Base-by-base conservation (phyloP, 1,140 invertebrate species). In the Aradophagus sp. region DNA sequence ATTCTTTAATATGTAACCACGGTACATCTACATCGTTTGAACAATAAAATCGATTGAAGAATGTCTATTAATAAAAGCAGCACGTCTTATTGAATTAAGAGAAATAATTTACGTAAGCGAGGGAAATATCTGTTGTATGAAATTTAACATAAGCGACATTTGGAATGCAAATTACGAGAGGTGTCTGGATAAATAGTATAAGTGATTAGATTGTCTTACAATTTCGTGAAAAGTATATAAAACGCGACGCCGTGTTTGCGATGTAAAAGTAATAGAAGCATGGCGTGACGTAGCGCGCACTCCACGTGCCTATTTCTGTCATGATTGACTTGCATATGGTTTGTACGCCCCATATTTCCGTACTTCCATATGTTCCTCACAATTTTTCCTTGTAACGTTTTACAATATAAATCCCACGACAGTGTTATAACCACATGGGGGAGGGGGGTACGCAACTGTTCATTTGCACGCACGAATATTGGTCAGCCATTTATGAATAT, bases 231-330 rank as follows among this genome's bases (percentile, higher is more conserved):
- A 74, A 63, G 29, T 74, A 23, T 52, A 65, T 47, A 59, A 70
- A 56, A 66, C 44, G 47, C 50, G 65, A 42, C 50, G 42, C 29
- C 61, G 70, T 69, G 62, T 70, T 52, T 71, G 59, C 68, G 55
- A 74, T 78, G 78, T 79, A 72, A 79, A 80, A 68, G 62, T 75
- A 52, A 55, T 76, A 73, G 71, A 69, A 62, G 62, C 55, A 36
- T 29, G 45, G 44, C 41, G 31, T 59, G n/a, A 58, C 55, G 42
- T 29, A 41, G 44, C 41, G 31, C 65, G n/a, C 29, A 20, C 45
- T 65, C 67, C 53, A 69, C 73, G 69, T 65, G 74, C 66, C 75
- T 80, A 81, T 78, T 80, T 76, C 76, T 79, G 76, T 70, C 71
- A 66, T 73, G 72, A 73, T 71, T 71, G 48, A 31, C 53, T 56